Conservation (phyloP, 2,113 vertebrate species). For the Halichoeres trimaculatus region DNA sequence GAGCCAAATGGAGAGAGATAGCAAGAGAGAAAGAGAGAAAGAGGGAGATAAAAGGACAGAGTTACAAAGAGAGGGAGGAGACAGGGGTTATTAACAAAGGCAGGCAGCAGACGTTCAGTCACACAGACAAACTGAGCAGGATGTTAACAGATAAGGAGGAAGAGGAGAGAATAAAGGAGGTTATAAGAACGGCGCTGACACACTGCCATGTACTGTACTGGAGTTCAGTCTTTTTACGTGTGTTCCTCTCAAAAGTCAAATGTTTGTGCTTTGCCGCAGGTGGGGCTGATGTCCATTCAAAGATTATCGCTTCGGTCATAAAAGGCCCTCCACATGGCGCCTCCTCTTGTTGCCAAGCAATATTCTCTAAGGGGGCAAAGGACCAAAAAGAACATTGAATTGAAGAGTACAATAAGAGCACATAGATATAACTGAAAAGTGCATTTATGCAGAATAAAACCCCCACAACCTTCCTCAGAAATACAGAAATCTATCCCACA, state of each 20-base stretch:
- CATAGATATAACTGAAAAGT: constrained; percentile 28
- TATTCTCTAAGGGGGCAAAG: constrained; percentile 64
- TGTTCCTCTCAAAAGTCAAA: constrained; percentile 71
- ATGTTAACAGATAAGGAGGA: constrained; percentile 50
- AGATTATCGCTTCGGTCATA: constrained; percentile 60
- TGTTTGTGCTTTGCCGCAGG: constrained; percentile 92
- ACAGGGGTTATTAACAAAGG: constrained; percentile 41
- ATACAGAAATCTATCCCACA: constrained; percentile 24
- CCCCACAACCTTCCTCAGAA: background rate
- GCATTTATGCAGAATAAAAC: constrained; percentile 25
- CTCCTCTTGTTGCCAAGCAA: constrained; percentile 74
- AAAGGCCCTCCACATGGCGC: constrained; percentile 60
- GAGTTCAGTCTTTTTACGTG: constrained; percentile 68
- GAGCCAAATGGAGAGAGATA: constrained; percentile 34
- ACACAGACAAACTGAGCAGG: constrained; percentile 46
- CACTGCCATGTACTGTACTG: constrained; percentile 67
- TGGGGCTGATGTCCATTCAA: constrained; percentile 83
- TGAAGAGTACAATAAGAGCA: constrained; percentile 36
- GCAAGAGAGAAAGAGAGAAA: background rate
- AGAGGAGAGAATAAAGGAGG: constrained; percentile 33
- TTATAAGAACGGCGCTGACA: constrained; percentile 50
- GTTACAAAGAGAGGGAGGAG: constrained; percentile 33
- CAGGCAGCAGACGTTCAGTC: constrained; percentile 51
- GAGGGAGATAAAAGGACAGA: constrained; percentile 32
- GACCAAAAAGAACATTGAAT: constrained; percentile 54